A percentile compares a stretch with the other conserved stretches of the same genome.
These are phyloP conservation scores for Isurus oxyrinchus DNA, from an alignment of 2,113 vertebrate genomes.

Conservation along the genomic window DNA sequence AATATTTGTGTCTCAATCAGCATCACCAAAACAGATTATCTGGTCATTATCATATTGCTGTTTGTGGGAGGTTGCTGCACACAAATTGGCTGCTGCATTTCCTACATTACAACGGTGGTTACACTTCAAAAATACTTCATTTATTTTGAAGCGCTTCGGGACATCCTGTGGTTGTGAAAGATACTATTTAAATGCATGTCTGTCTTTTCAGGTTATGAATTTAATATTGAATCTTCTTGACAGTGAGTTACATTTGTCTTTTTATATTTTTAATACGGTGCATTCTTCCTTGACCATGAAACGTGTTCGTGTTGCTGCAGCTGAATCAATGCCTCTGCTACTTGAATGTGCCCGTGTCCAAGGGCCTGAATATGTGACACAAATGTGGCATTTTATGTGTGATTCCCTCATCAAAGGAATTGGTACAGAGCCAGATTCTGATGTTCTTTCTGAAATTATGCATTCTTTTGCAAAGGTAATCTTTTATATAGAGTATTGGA, in stretches of 20 bases:
- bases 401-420: constrained; percentile 95
- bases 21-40: too few relatives aligned
- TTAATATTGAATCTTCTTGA: background rate
- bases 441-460: constrained; percentile 97
- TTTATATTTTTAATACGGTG: background rate
- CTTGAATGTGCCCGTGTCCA: constrained; percentile 86
- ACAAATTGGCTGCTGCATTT: too few relatives aligned
- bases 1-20: too few relatives aligned
- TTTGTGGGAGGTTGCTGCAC: too few relatives aligned
- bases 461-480: constrained; percentile 94
- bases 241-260: background rate
- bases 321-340: constrained; percentile 93
- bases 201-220: background rate
- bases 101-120: too few relatives aligned
- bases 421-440: constrained; percentile 90
- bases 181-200: too few relatives aligned
- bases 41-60: too few relatives aligned
- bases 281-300: constrained; percentile 61
- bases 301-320: constrained; percentile 91
- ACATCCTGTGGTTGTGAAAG: too few relatives aligned
- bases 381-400: constrained; percentile 99
- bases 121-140: too few relatives aligned
- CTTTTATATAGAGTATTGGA: background rate
- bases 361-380: constrained; percentile 88
- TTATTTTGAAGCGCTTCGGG: too few relatives aligned